Conservation (phyloP, 2,797 vertebrate genomes). For the Hypotaenidia philippensis region DNA sequence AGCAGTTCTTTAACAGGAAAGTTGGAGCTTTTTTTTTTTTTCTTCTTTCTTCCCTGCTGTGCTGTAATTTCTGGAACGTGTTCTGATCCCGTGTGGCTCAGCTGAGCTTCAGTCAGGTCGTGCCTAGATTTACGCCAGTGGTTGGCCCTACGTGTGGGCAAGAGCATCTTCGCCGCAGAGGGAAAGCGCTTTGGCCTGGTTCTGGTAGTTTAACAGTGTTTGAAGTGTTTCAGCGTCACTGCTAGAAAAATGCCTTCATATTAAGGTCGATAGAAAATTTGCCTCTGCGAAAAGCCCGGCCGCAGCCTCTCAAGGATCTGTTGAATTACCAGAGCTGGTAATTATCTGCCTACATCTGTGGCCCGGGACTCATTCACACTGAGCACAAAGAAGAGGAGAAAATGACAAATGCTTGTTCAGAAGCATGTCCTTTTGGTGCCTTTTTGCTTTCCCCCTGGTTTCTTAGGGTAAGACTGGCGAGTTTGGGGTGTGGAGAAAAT, state of each 20-base stretch:
- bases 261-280: neutral
- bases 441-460: neutral
- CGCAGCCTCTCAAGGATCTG: neutral
- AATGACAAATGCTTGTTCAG: neutral
- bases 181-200: fast-evolving
- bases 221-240: neutral
- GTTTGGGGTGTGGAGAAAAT: neutral
- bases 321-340: slow-evolving; percentile 8
- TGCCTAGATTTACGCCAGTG: neutral
- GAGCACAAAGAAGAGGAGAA: neutral
- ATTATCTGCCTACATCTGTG: neutral
- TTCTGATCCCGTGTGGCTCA: neutral
- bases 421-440: fast-evolving
- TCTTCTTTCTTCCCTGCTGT: too few relatives aligned
- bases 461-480: neutral
- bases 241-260: neutral
- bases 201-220: neutral
- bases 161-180: neutral
- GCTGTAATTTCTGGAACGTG: neutral
- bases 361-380: neutral
- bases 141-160: fast-evolving
- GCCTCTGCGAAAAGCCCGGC: neutral
- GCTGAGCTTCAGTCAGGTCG: neutral
- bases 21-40: neutral
- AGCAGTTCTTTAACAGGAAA: neutral